These are phyloP conservation scores for Sebastes diploproa DNA, from an alignment of 2,797 vertebrate species.

Conservation along the genomic window DNA sequence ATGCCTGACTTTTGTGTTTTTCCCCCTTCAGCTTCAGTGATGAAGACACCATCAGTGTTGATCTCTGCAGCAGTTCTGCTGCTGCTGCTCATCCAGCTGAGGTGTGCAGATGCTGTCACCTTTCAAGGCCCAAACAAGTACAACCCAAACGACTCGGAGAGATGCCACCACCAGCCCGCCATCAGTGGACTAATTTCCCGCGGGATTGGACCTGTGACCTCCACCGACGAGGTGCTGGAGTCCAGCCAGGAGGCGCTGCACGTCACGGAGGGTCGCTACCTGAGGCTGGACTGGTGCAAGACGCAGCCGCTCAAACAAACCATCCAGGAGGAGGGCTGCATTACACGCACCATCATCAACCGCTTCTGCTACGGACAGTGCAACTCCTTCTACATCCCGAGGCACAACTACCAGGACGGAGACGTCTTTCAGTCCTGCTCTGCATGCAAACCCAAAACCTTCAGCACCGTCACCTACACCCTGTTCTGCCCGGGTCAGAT, in stretches of 20 bases:
- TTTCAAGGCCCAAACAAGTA: slow-evolving; percentile 91
- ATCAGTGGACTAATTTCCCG: slow-evolving; percentile 81
- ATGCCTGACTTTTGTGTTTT: neutral
- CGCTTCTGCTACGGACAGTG: slow-evolving; percentile 98
- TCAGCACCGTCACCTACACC: slow-evolving; percentile 93
- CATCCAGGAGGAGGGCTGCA: slow-evolving; percentile 92
- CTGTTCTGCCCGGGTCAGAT: slow-evolving; percentile 91
- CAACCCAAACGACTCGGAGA: slow-evolving; percentile 87
- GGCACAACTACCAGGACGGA: slow-evolving; percentile 90
- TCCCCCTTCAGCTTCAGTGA: slow-evolving; percentile 31
- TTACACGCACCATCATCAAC: slow-evolving; percentile 93
- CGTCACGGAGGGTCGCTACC: slow-evolving; percentile 94
- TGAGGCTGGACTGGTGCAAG: slow-evolving; percentile 97
- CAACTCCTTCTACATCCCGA: slow-evolving; percentile 97
- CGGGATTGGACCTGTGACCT: slow-evolving; percentile 77
- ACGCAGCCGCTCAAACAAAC: slow-evolving; percentile 96
- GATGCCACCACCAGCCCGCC: slow-evolving; percentile 77
- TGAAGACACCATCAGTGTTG: slow-evolving; percentile 41
- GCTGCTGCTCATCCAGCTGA: slow-evolving; percentile 77
- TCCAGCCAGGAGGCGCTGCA: slow-evolving; percentile 95
- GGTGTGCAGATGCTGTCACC: slow-evolving; percentile 79
- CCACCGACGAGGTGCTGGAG: slow-evolving; percentile 91
- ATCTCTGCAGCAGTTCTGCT: slow-evolving; percentile 75
- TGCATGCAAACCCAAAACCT: slow-evolving; percentile 93
- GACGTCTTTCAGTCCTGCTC: slow-evolving; percentile 94